Base-by-base conservation (phyloP, 2,888 invertebrate species). In the Deilephila elpenor region DNA sequence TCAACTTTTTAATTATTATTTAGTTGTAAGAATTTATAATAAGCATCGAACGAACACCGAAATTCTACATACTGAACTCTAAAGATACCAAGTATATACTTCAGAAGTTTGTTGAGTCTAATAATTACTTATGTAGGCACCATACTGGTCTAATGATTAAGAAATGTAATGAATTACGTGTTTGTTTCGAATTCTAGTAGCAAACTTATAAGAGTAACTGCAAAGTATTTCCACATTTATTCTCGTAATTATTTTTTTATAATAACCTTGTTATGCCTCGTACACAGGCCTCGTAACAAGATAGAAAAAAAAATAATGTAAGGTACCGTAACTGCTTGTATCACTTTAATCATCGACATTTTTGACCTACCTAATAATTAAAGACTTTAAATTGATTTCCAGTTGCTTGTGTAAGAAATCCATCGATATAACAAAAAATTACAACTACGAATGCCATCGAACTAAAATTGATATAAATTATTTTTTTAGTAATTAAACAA, bases 1-100 rank as follows among this genome's bases (percentile, higher is more conserved):
- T 79, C 80, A 82, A 82, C 78, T 80, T 78, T 80, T 79, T 67
- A 77, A 81, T 78, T 74, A 71, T 76, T 74, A 74, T 76, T 61
- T 76, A 76, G 67, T 76, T 73, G 67, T 77, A 72, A 75, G 72
- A 74, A 71, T 71, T 73, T 75, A 75, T 76, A 74, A 76, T 75
- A 61, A 73, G 61, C 61, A 75, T 77, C 78, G 74, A 77, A 76
- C 70, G 72, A 74, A 77, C 19, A 73, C 72, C 64, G 59, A 73
- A 20, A 44, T 19, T n/a, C 44, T 51, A 67, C 32, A 73, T 64
- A 37, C 8, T 37, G 64, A 17, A 59, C 56, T 32, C 19, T 56
- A 53, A 56, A 29, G 7, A 70, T 70, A 56, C 37, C n/a, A 44
- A 37, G 37, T 51, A 25, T 25, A 25, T 25, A 67, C n/a, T 56